phyloP scores from a whole-genome alignment of 2,888 invertebrate genomes.

The Aspidapion aeneum region DNA sequence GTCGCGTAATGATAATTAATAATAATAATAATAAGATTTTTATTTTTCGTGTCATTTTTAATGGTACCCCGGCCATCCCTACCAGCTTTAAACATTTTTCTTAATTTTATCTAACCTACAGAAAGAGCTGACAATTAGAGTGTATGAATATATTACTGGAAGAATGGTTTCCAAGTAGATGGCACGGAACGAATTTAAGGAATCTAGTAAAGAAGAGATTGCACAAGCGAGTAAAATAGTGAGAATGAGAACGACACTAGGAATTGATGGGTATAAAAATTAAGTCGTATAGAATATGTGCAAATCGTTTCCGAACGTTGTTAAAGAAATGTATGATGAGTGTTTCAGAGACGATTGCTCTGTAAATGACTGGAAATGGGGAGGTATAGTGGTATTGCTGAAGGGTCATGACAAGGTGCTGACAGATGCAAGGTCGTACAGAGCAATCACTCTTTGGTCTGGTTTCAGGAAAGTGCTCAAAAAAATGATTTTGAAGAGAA shows the following conservation, averaged over 20 bases:
- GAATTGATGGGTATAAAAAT: not conserved
- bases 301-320: not conserved
- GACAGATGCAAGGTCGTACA: not conserved
- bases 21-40: too few species aligned
- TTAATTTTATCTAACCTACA: too few species aligned
- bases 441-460: not conserved
- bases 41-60: too few species aligned
- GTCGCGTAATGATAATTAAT: too few species aligned
- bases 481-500: not conserved
- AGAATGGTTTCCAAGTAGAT: not conserved
- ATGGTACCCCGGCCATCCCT: too few species aligned
- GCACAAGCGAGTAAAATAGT: not conserved
- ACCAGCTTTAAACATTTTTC: too few species aligned
- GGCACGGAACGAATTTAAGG: too few species aligned
- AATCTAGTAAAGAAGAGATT: not conserved
- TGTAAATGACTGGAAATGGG: not conserved
- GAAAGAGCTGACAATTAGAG: too few species aligned
- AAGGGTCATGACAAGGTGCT: not conserved
- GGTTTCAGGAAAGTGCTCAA: not conserved
- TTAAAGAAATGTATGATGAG: not conserved
- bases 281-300: not conserved
- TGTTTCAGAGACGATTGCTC: not conserved
- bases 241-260: not conserved
- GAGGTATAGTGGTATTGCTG: not conserved
- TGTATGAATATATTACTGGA: not conserved